Conservation (phyloP, 2,888 invertebrate genomes). For the Fabriciana adippe region DNA sequence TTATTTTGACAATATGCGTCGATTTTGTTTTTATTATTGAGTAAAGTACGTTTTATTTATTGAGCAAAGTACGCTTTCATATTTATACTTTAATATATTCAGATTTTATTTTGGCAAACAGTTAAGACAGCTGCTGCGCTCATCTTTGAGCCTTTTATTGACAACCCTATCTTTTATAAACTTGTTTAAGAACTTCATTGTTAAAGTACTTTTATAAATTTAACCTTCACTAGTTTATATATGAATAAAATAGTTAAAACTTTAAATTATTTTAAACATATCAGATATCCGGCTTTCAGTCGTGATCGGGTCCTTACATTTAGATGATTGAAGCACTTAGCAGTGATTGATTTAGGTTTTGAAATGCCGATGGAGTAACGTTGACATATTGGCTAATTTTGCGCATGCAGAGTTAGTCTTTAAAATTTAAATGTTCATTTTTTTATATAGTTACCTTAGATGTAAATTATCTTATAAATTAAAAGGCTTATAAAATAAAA, state of each 20-base stretch:
- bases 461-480: too few species aligned
- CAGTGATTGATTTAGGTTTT: slow-evolving; percentile 41
- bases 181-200: too few species aligned
- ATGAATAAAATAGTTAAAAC: too few species aligned
- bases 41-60: slow-evolving; percentile 22
- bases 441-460: too few species aligned
- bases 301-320: slow-evolving; percentile 40
- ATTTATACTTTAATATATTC: not conserved
- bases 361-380: slow-evolving; percentile 35
- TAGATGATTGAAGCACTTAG: slow-evolving; percentile 40
- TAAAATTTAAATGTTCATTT: not conserved
- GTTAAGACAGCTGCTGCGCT: not conserved
- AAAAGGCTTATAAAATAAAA: too few species aligned
- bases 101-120: not conserved
- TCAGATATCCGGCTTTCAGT: slow-evolving; percentile 31
- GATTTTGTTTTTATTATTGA: slow-evolving; percentile 24
- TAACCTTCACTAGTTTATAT: too few species aligned
- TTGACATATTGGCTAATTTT: slow-evolving; percentile 37
- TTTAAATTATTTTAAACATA: slow-evolving; percentile 9
- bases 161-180: not conserved
- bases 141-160: not conserved
- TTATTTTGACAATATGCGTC: slow-evolving; percentile 13
- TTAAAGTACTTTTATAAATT: too few species aligned
- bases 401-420: slow-evolving; percentile 18
- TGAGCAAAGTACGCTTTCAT: not conserved